Conservation (phyloP, 1,140 invertebrate species). For the Latrodectus geometricus region DNA sequence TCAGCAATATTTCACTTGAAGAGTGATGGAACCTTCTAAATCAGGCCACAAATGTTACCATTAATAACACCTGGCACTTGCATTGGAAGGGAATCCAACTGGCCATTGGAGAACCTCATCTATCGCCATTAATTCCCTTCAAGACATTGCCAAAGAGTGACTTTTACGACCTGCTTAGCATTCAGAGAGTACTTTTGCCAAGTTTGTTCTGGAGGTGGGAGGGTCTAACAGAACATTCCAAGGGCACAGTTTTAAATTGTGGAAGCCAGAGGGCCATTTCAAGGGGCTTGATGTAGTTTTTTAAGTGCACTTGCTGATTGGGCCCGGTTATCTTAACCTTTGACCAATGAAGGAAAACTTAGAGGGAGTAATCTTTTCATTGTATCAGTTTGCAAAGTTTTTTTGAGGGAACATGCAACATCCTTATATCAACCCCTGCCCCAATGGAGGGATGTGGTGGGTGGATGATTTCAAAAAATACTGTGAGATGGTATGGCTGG, state of each 20-base stretch:
- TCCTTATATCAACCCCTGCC: conserved; percentile 22
- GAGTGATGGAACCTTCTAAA: conserved; percentile 20
- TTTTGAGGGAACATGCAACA: conserved; percentile 53
- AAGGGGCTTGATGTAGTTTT: not conserved
- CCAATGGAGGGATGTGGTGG: conserved; percentile 28
- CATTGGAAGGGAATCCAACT: not conserved
- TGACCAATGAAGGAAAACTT: conserved; percentile 58
- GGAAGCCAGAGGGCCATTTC: conserved; percentile 8
- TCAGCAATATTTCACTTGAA: not conserved
- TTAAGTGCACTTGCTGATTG: conserved; percentile 55
- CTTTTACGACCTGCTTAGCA: conserved; percentile 59
- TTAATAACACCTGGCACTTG: conserved; percentile 37
- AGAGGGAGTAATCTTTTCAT: conserved; percentile 20
- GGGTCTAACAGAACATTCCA: conserved; percentile 4
- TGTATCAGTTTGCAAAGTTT: conserved; percentile 37
- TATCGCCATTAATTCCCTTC: conserved; percentile 24
- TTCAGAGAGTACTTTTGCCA: conserved; percentile 12
- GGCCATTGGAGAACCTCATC: conserved; percentile 25
- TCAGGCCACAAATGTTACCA: conserved; percentile 36
- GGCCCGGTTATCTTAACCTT: conserved; percentile 53
- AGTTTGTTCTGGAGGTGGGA: not conserved
- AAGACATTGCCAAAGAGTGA: conserved; percentile 54
- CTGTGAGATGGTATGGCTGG: conserved; percentile 43
- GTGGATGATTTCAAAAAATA: conserved; percentile 43
- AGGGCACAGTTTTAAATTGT: conserved; percentile 15